These are phyloP conservation scores for Melanogrammus aeglefinus DNA, from an alignment of 2,797 vertebrate species.

Conservation along the genomic window DNA sequence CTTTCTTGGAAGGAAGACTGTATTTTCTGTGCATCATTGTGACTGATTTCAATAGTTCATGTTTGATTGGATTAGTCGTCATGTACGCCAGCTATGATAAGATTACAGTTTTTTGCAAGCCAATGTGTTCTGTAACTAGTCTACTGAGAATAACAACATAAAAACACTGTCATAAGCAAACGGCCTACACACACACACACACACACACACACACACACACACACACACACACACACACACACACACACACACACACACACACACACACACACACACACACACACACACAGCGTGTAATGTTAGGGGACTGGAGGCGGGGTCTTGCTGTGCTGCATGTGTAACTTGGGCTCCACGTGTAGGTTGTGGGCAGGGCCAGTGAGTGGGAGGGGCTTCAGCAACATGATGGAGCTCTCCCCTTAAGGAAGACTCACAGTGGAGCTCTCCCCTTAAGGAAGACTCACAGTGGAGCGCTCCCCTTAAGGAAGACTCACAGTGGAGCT, in stretches of 20 bases:
- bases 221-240: neutral
- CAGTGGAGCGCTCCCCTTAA: too few species aligned
- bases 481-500: too few species aligned
- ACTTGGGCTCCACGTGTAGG: neutral
- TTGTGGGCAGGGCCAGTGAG: neutral
- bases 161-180: too few species aligned
- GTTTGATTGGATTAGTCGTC: neutral
- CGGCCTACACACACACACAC: too few species aligned
- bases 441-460: too few species aligned
- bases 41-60: neutral
- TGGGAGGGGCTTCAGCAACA: neutral
- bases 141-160: too few species aligned
- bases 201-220: neutral
- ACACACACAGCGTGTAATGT: neutral
- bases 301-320: neutral
- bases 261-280: neutral
- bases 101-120: too few species aligned
- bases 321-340: neutral
- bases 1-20: neutral
- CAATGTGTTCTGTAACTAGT: neutral
- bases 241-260: too few species aligned
- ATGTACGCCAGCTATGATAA: neutral
- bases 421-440: constrained; percentile 34
- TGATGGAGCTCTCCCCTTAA: constrained; percentile 11
- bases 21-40: neutral